Conservation (phyloP, 2,888 invertebrate species). For the Epinotia brunnichana region DNA sequence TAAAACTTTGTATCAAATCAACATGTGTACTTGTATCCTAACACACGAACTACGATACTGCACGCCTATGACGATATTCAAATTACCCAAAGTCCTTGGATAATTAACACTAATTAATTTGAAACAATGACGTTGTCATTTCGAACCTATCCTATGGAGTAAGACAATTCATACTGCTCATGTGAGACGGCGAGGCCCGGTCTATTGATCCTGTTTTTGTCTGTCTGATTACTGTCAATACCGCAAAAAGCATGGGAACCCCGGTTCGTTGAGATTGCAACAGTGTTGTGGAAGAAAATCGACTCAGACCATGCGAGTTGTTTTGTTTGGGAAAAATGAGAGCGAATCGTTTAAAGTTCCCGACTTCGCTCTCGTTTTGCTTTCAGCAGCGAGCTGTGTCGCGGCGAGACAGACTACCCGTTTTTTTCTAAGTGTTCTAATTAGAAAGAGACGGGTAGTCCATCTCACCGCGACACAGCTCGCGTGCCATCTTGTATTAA, state of each 20-base stretch:
- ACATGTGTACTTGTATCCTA: neutral
- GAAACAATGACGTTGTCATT: conserved; percentile 30
- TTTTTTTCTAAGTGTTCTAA: too few species aligned
- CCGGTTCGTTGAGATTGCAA: conserved; percentile 26
- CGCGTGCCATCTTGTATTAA: too few species aligned
- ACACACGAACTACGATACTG: neutral
- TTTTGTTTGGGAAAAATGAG: conserved; percentile 18
- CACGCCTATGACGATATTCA: conserved; percentile 16
- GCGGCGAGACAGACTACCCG: too few species aligned
- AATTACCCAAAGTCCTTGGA: neutral
- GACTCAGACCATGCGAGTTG: neutral
- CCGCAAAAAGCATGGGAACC: conserved; percentile 67
- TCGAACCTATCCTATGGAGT: conserved; percentile 39
- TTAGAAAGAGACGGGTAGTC: too few species aligned
- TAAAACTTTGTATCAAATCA: too few species aligned
- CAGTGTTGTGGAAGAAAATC: conserved; percentile 29
- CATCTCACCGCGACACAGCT: too few species aligned
- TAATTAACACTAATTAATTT: conserved; percentile 22
- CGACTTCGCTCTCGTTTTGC: neutral
- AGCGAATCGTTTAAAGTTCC: neutral
- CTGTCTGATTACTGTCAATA: conserved; percentile 50
- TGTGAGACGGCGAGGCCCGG: conserved; percentile 22
- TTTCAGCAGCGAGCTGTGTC: neutral
- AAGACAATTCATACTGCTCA: conserved; percentile 35
- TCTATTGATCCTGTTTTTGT: conserved; percentile 62